These are phyloP conservation scores for Globodera rostochiensis DNA, from an alignment of 1,140 invertebrate genomes.

Conservation along the genomic window DNA sequence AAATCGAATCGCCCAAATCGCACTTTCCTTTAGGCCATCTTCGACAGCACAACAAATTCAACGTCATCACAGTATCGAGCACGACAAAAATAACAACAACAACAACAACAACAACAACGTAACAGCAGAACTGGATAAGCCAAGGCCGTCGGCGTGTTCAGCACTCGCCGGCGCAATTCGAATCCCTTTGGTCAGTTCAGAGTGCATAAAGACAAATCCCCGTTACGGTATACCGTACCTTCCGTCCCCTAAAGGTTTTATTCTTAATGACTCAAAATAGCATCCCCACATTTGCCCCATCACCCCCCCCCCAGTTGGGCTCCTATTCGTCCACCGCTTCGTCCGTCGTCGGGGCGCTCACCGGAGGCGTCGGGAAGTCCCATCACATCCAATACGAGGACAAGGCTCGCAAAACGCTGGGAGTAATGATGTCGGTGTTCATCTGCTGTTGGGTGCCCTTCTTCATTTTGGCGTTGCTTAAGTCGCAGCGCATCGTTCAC, in stretches of 20 bases:
- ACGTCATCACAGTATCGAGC: neutral
- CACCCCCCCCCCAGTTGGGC: neutral
- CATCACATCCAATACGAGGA: constrained; percentile 51
- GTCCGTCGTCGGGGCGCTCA: neutral
- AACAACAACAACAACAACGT: neutral
- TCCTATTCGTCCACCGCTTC: neutral
- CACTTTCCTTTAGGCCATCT: neutral
- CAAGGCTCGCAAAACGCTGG: constrained; percentile 78
- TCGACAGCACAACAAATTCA: neutral
- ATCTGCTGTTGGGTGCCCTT: constrained; percentile 93
- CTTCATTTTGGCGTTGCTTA: constrained; percentile 73
- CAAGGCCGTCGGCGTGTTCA: neutral
- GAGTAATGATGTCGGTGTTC: constrained; percentile 94
- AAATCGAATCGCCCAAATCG: neutral
- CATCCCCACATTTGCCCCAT: neutral
- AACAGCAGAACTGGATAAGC: neutral
- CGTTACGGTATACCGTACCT: neutral
- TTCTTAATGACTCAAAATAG: neutral
- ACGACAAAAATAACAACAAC: constrained; percentile 2
- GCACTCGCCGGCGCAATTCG: constrained; percentile 54
- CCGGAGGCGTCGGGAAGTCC: constrained; percentile 19
- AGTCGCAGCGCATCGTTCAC: constrained; percentile 47
- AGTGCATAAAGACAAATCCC: no score
- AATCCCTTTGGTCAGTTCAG: constrained; percentile 49
- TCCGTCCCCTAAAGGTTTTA: neutral